phyloP scores from a whole-genome alignment of 2,797 vertebrate species.

The Pogoniulus pusillus region DNA sequence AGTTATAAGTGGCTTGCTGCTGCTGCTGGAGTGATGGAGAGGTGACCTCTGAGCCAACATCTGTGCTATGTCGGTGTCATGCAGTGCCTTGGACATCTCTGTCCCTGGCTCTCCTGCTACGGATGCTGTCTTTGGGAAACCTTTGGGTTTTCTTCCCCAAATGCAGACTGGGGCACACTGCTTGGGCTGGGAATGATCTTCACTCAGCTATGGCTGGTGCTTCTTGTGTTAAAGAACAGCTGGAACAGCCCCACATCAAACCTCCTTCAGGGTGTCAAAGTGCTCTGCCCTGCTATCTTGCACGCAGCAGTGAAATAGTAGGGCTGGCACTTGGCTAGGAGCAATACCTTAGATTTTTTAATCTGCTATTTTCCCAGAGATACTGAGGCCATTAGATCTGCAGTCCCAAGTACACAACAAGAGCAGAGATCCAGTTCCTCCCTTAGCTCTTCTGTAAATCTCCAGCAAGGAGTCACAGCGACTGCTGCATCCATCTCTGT shows the following conservation, averaged over 20 bases:
- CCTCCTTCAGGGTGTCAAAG: neutral
- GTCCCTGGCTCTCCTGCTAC: neutral
- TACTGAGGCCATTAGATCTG: neutral
- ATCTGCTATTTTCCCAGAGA: neutral
- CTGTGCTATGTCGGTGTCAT: neutral
- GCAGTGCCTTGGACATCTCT: rapidly evolving
- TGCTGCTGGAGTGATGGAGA: neutral
- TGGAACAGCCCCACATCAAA: neutral
- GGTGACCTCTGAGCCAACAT: neutral
- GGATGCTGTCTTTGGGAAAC: rapidly evolving
- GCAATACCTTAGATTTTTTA: neutral
- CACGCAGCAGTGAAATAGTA: neutral
- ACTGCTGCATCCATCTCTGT: neutral
- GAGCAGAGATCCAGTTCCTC: neutral
- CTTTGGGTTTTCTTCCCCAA: neutral
- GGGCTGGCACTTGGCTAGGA: neutral
- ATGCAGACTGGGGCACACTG: rapidly evolving
- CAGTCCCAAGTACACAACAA: neutral
- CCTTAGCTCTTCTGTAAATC: neutral
- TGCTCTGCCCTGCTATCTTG: neutral
- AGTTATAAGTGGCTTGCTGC: neutral
- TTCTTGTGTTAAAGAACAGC: neutral
- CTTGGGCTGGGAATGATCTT: neutral
- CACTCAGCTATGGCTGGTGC: neutral
- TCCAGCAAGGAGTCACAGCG: neutral